These are phyloP conservation scores for Drosophila sulfurigaster DNA, from an alignment of 1,140 invertebrate species.

Conservation along the genomic window DNA sequence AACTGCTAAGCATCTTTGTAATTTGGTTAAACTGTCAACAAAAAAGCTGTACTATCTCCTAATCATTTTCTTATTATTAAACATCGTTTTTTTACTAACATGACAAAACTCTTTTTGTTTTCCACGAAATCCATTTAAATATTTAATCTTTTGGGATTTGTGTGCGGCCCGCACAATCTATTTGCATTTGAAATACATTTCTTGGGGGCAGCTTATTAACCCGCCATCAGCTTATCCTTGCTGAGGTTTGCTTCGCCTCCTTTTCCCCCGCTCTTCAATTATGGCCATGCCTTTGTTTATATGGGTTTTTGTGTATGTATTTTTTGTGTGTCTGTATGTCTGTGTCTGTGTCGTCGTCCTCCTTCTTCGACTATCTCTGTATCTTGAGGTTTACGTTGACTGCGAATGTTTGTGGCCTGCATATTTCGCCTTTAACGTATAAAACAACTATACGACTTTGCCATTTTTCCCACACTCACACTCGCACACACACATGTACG, in stretches of 20 bases:
- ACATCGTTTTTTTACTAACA: background rate
- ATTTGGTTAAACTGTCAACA: too few species aligned
- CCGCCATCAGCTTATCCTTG: slow-evolving; percentile 12
- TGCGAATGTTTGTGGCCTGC: slow-evolving; percentile 76
- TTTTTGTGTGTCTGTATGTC: slow-evolving; percentile 8
- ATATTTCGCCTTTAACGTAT: slow-evolving; percentile 61
- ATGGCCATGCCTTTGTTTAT: slow-evolving; percentile 29
- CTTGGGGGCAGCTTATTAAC: slow-evolving; percentile 28
- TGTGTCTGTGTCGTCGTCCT: background rate
- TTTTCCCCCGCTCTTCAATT: slow-evolving; percentile 4
- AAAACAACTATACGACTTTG: slow-evolving; percentile 59
- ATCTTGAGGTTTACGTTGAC: slow-evolving; percentile 42
- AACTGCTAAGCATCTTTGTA: too few species aligned
- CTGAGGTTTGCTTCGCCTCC: background rate
- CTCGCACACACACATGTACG: slow-evolving; percentile 1
- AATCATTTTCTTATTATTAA: too few species aligned
- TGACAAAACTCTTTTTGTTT: slow-evolving; percentile 4
- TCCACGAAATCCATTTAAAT: background rate
- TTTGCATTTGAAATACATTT: slow-evolving; percentile 21
- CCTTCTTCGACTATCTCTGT: slow-evolving; percentile 13
- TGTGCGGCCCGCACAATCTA: slow-evolving; percentile 10
- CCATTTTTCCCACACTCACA: slow-evolving; percentile 45
- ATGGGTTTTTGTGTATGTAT: slow-evolving; percentile 15
- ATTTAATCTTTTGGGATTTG: slow-evolving; percentile 12
- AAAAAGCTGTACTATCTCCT: too few species aligned